These are phyloP conservation scores for Cecidostiba fungosa DNA, from an alignment of 2,888 invertebrate species.

Conservation along the genomic window DNA sequence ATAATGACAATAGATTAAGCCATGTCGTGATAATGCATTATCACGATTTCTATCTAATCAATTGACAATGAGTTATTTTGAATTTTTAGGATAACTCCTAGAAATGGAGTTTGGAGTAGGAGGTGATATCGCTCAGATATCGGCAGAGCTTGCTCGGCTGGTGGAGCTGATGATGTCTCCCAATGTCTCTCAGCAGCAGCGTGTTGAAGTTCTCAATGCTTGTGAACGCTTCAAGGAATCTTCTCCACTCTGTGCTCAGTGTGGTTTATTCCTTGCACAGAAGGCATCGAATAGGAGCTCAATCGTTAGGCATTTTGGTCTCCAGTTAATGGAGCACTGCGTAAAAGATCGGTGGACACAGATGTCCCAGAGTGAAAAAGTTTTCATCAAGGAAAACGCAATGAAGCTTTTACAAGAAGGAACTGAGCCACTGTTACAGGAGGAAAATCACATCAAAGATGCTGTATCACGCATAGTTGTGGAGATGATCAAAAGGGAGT, in stretches of 20 bases:
- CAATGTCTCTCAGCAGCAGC: constrained; percentile 87
- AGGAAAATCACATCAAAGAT: constrained; percentile 89
- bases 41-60: background rate
- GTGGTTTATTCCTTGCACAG: constrained; percentile 90
- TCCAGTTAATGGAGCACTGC: constrained; percentile 95
- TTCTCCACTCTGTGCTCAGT: constrained; percentile 93
- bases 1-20: background rate
- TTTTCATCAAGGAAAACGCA: constrained; percentile 95
- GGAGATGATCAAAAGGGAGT: constrained; percentile 97
- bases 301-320: constrained; percentile 93
- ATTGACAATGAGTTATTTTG: background rate
- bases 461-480: constrained; percentile 95
- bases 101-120: constrained; percentile 81
- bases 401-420: constrained; percentile 91
- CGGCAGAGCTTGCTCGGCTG: constrained; percentile 89
- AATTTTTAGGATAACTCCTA: constrained; percentile 56
- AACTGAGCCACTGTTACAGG: constrained; percentile 87
- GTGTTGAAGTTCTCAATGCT: constrained; percentile 91
- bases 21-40: background rate
- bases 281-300: constrained; percentile 86
- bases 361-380: constrained; percentile 92
- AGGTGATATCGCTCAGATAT: constrained; percentile 86
- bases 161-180: constrained; percentile 92
- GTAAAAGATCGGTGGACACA: constrained; percentile 96
- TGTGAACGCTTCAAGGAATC: constrained; percentile 93